Conservation (phyloP, 2,113 vertebrate species). For the Gopherus evgoodei region DNA sequence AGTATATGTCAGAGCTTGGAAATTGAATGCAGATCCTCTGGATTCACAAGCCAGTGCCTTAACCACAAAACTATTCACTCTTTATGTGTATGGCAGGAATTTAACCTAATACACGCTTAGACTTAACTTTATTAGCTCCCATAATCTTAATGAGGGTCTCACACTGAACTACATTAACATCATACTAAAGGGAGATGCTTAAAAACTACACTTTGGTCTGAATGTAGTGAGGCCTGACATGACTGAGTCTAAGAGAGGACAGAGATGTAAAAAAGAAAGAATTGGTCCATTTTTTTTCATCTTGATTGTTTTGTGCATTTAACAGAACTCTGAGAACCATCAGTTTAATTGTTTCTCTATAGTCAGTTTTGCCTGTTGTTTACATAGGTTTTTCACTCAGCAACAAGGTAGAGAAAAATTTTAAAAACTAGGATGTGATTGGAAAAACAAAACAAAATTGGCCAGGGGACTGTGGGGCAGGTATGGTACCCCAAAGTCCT, state of each 20-base stretch:
- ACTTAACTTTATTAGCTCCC: background rate
- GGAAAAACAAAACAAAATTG: background rate
- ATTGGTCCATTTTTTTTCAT: background rate
- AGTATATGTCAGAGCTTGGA: background rate
- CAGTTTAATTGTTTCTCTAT: background rate
- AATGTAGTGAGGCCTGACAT: background rate
- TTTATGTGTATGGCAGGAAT: background rate
- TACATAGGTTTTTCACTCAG: background rate
- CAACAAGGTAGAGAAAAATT: background rate
- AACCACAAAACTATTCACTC: background rate
- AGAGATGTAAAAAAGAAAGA: background rate
- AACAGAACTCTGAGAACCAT: background rate
- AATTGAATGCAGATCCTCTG: background rate
- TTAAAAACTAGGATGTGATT: background rate
- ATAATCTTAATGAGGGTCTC: background rate
- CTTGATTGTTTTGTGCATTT: background rate
- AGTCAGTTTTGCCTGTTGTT: background rate
- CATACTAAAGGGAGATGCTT: background rate
- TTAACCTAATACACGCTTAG: background rate
- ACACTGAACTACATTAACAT: background rate
- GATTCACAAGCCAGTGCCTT: background rate
- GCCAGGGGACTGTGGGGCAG: background rate
- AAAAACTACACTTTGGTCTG: background rate
- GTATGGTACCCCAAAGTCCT: background rate
- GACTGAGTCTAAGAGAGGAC: background rate